phyloP scores from a whole-genome alignment of 2,888 invertebrate genomes.

The Dusona sp. region DNA sequence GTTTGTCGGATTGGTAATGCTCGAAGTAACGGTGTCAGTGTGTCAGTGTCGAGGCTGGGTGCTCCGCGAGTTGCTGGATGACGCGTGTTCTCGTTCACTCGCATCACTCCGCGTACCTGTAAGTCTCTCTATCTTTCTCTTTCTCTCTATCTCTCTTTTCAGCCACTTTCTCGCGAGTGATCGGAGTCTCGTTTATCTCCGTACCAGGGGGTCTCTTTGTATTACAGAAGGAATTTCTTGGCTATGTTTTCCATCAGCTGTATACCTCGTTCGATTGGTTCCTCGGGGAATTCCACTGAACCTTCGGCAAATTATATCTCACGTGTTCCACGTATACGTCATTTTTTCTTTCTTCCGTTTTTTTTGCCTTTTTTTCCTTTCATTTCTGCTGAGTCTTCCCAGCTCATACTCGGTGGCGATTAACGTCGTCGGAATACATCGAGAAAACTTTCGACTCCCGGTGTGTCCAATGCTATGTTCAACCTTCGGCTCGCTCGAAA shows the following conservation, averaged over 20 bases:
- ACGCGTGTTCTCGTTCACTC: slow-evolving; percentile 57
- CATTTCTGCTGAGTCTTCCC: neutral
- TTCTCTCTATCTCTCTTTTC: slow-evolving; percentile 1
- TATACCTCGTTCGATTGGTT: neutral
- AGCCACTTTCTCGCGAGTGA: slow-evolving; percentile 43
- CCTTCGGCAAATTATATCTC: slow-evolving; percentile 1
- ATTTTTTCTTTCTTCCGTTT: neutral
- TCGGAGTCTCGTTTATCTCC: slow-evolving; percentile 30
- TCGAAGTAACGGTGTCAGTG: slow-evolving; percentile 79
- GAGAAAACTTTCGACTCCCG: slow-evolving; percentile 74
- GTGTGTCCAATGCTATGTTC: slow-evolving; percentile 66
- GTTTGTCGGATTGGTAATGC: slow-evolving; percentile 14
- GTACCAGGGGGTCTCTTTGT: slow-evolving; percentile 23
- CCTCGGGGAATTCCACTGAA: slow-evolving; percentile 20
- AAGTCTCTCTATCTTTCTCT: neutral
- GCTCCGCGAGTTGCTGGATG: slow-evolving; percentile 61
- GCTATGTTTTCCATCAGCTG: slow-evolving; percentile 6
- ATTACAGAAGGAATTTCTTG: slow-evolving; percentile 14
- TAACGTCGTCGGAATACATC: slow-evolving; percentile 71
- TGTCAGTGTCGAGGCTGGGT: slow-evolving; percentile 80
- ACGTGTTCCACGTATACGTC: neutral
- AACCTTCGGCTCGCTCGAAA: slow-evolving; percentile 81
- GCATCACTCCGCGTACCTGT: slow-evolving; percentile 44
- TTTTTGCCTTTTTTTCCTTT: neutral
- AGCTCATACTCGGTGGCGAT: slow-evolving; percentile 46